These are phyloP conservation scores for Vombatus ursinus DNA, from an alignment of 2,113 vertebrate genomes.

Conservation along the genomic window DNA sequence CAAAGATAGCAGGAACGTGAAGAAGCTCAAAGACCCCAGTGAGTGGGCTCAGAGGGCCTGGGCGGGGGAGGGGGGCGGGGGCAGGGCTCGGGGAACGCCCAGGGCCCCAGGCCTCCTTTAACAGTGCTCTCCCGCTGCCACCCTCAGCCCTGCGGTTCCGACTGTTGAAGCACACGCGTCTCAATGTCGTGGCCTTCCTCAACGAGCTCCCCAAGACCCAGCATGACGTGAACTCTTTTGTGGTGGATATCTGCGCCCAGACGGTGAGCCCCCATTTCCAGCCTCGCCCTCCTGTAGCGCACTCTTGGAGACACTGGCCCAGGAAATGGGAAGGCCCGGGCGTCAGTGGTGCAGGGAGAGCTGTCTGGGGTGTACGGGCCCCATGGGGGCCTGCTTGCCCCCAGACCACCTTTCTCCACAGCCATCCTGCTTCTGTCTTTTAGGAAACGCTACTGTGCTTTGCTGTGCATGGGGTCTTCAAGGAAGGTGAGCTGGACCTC, in stretches of 20 bases:
- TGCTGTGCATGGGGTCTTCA: conserved; percentile 92
- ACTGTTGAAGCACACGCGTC: conserved; percentile 89
- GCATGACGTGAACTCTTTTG: conserved; percentile 90
- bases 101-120: not conserved
- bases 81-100: too few relatives aligned
- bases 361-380: too few relatives aligned
- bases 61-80: not conserved
- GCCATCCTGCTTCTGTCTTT: conserved; percentile 25
- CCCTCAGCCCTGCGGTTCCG: conserved; percentile 86
- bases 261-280: conserved; percentile 81
- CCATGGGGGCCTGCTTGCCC: too few relatives aligned
- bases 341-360: not conserved
- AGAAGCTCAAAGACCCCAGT: conserved; percentile 91
- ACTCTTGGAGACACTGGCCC: too few relatives aligned
- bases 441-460: conserved; percentile 92
- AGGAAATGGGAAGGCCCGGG: not conserved
- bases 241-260: conserved; percentile 90
- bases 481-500: conserved; percentile 85
- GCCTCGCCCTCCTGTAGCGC: too few relatives aligned
- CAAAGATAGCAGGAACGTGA: conserved; percentile 92
- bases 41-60: conserved; percentile 70
- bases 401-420: not conserved
- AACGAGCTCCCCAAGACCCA: conserved; percentile 93
- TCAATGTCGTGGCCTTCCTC: conserved; percentile 93
- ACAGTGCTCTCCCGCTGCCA: not conserved